These are phyloP conservation scores for Neodiprion lecontei DNA, from an alignment of 1,140 invertebrate genomes.

Conservation along the genomic window DNA sequence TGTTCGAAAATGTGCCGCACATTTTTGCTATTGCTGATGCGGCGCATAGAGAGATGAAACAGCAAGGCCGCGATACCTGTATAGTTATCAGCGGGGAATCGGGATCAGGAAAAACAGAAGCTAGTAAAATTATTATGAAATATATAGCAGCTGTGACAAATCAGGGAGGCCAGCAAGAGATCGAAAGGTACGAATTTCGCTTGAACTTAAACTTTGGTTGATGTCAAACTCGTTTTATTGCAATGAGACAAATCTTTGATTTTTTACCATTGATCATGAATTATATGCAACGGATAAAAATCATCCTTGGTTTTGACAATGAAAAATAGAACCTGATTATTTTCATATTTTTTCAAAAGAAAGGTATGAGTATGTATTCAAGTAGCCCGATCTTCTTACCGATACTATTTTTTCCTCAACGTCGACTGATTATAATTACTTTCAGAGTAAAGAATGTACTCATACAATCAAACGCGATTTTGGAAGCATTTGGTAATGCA, in stretches of 20 bases:
- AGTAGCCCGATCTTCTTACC: too few species aligned
- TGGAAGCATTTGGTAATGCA: conserved; percentile 98
- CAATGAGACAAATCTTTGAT: not conserved
- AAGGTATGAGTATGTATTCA: too few species aligned
- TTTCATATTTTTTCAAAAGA: too few species aligned
- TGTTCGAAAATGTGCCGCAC: conserved; percentile 94
- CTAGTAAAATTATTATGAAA: conserved; percentile 99
- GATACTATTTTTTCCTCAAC: not conserved
- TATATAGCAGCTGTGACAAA: conserved; percentile 98
- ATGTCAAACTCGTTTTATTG: not conserved
- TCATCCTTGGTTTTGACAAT: not conserved
- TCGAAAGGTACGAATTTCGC: conserved; percentile 77
- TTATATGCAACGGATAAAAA: not conserved
- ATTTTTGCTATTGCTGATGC: conserved; percentile 94
- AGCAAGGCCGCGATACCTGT: conserved; percentile 89
- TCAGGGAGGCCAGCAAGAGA: conserved; percentile 88
- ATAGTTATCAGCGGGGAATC: conserved; percentile 97
- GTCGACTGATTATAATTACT: conserved; percentile 31
- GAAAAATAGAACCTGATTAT: not conserved
- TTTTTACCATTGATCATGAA: not conserved
- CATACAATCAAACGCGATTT: conserved; percentile 93
- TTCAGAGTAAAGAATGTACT: conserved; percentile 95
- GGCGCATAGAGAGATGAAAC: conserved; percentile 91
- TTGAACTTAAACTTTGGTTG: not conserved
- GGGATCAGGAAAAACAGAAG: conserved; percentile 96